Evolutionary conservation across 2,113 vertebrate genomes (phyloP).

Genomic region (Petrocephalus zakoni): DNA sequence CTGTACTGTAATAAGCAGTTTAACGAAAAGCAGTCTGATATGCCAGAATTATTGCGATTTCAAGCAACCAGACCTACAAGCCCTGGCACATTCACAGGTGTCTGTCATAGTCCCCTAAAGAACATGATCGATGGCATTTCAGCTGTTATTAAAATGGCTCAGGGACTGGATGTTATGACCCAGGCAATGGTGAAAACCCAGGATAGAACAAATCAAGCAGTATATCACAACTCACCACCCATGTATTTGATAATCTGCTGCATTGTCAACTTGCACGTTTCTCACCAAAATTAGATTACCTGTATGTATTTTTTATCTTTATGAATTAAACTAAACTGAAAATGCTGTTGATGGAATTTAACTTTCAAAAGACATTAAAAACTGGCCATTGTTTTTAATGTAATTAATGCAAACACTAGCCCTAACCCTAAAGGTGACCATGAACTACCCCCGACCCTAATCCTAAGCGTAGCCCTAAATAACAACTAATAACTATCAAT

Average conservation of each 20-base stretch:
- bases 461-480: background rate
- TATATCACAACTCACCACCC: background rate
- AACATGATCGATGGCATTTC: background rate
- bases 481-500: background rate
- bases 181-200: background rate
- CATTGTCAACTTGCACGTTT: background rate
- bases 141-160: background rate
- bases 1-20: background rate
- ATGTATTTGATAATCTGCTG: background rate
- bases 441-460: background rate
- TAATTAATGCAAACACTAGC: background rate
- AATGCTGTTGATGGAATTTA: background rate
- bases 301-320: background rate
- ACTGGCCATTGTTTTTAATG: background rate
- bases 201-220: background rate
- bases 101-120: background rate
- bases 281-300: background rate
- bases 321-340: background rate
- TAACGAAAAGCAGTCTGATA: background rate
- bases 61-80: background rate
- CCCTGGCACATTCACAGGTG: too few relatives aligned
- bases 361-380: background rate
- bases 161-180: background rate
- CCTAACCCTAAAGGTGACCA: background rate
- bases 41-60: background rate